Percentiles rank a stretch among this genome's conserved stretches.
These are phyloP conservation scores for Gonioctena quinquepunctata DNA, from an alignment of 1,140 invertebrate species.

Conservation along the genomic window DNA sequence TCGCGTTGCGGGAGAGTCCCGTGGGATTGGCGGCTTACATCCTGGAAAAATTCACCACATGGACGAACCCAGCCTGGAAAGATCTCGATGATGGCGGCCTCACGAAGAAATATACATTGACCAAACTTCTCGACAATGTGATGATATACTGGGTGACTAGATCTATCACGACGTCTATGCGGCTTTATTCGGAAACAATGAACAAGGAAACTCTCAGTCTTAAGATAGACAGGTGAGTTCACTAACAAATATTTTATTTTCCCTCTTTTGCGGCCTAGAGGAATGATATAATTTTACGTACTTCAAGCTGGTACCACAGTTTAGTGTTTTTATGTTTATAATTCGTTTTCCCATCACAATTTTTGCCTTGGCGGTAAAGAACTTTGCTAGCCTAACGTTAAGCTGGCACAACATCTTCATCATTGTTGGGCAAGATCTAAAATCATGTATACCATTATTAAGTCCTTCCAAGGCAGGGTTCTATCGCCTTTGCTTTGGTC, in stretches of 20 bases:
- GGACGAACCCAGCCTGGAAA: constrained; percentile 67
- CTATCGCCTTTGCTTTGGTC: too few relatives aligned
- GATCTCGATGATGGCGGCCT: constrained; percentile 74
- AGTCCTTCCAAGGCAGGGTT: too few relatives aligned
- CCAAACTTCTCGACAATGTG: constrained; percentile 83
- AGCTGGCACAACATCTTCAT: too few relatives aligned
- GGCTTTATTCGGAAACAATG: constrained; percentile 75
- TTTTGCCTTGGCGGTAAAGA: too few relatives aligned
- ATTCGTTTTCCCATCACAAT: too few relatives aligned
- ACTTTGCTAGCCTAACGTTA: too few relatives aligned
- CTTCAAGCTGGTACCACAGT: too few relatives aligned
- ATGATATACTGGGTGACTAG: constrained; percentile 87
- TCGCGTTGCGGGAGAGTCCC: constrained; percentile 69
- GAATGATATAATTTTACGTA: too few relatives aligned
- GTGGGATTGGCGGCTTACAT: constrained; percentile 79
- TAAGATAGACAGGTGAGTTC: constrained; percentile 59
- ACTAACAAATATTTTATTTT: not conserved
- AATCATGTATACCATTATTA: too few relatives aligned
- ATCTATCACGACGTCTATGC: constrained; percentile 74
- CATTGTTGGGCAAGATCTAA: too few relatives aligned
- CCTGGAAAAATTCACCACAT: constrained; percentile 81
- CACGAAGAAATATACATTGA: constrained; percentile 64
- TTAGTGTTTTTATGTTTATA: too few relatives aligned
- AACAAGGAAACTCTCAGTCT: constrained; percentile 45
- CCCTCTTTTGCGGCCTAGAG: too few relatives aligned